Conservation (phyloP, 2,888 invertebrate species). For the Protula sp. region DNA sequence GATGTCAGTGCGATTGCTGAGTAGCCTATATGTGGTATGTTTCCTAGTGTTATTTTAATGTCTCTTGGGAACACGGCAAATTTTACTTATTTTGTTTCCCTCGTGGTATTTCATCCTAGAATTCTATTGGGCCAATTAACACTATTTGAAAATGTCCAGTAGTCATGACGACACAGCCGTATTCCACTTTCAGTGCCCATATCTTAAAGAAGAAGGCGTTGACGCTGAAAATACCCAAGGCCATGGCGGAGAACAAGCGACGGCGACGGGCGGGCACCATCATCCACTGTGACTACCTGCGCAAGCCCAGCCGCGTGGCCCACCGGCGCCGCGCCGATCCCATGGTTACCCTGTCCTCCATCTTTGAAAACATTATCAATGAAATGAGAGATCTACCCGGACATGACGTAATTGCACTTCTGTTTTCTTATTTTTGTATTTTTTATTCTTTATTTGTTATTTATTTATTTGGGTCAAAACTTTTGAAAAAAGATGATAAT, state of each 20-base stretch:
- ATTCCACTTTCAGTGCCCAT: no score
- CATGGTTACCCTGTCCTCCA: conserved; percentile 77
- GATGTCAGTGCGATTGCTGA: no score
- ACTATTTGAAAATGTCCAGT: no score
- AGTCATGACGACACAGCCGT: no score
- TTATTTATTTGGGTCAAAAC: no score
- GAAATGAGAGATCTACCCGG: conserved; percentile 78
- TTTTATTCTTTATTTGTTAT: conserved; percentile 4
- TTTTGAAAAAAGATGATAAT: no score
- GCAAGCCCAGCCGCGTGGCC: conserved; percentile 60
- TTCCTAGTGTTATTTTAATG: no score
- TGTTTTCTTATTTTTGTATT: background rate
- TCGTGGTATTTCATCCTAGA: no score
- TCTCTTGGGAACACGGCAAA: no score
- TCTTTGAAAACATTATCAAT: conserved; percentile 84
- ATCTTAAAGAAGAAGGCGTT: conserved; percentile 75
- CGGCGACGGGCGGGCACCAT: conserved; percentile 65
- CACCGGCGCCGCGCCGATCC: conserved; percentile 93
- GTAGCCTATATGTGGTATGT: no score
- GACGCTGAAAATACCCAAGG: conserved; percentile 72
- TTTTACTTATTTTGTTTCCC: no score
- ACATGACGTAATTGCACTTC: conserved; percentile 61
- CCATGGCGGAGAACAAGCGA: conserved; percentile 63
- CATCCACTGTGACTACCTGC: conserved; percentile 80
- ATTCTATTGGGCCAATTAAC: no score